Conservation (phyloP, 35 echinoderm and acorn worm species). For the Lytechinus pictus region DNA sequence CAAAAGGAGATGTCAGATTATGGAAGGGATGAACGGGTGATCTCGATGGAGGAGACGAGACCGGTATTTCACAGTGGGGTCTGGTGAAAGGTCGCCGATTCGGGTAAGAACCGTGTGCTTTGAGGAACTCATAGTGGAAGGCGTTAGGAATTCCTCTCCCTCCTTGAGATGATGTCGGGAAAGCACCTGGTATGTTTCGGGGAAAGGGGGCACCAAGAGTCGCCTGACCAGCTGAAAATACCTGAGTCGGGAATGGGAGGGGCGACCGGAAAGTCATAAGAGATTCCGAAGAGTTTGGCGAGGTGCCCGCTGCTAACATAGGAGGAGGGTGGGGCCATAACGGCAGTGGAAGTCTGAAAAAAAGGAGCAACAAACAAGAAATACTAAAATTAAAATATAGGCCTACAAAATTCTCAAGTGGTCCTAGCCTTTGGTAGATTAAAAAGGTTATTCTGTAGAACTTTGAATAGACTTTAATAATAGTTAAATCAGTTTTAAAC, state of each 20-base stretch:
- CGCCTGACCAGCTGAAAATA: neutral
- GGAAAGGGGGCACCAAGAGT: slow-evolving; percentile 16
- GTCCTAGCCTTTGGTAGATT: too few species aligned
- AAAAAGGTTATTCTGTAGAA: too few species aligned
- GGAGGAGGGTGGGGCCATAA: slow-evolving; percentile 46
- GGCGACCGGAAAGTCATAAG: slow-evolving; percentile 11
- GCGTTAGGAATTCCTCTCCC: neutral
- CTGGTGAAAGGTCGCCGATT: neutral
- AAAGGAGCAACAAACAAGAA: neutral
- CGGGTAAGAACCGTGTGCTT: neutral
- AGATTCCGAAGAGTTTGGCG: neutral
- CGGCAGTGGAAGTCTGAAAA: slow-evolving; percentile 24
- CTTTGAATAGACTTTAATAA: too few species aligned
- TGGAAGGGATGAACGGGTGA: neutral
- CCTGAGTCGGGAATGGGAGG: neutral
- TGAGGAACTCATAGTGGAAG: neutral
- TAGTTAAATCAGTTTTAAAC: too few species aligned
- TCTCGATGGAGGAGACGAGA: neutral
- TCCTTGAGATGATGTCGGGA: neutral
- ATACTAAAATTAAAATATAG: neutral
- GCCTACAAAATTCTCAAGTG: too few species aligned
- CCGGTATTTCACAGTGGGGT: neutral
- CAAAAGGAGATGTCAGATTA: neutral
- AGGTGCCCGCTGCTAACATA: neutral
- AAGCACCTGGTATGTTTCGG: neutral